Evolutionary conservation across 2,113 vertebrate species (phyloP).

Genomic region (Orcinus orca): DNA sequence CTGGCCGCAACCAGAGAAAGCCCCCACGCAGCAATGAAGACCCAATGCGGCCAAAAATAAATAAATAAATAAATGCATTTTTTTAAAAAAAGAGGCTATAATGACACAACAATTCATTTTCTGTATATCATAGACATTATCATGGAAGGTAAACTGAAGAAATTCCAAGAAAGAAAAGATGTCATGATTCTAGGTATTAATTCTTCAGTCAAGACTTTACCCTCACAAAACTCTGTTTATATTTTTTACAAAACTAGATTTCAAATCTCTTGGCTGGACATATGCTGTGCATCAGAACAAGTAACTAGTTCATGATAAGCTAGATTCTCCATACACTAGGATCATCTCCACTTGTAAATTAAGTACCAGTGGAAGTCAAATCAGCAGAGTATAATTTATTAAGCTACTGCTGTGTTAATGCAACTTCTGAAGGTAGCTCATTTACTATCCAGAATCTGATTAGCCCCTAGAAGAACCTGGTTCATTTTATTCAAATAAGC

Average conservation of each 20-base stretch:
- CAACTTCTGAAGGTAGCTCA: constrained; percentile 46
- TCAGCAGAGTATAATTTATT: constrained; percentile 54
- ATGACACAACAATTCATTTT: background rate
- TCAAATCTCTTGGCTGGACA: background rate
- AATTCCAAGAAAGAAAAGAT: background rate
- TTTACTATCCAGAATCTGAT: constrained; percentile 20
- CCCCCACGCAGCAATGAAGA: too few relatives aligned
- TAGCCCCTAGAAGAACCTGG: background rate
- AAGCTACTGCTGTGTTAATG: constrained; percentile 37
- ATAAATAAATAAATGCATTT: too few relatives aligned
- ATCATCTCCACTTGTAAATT: constrained; percentile 38
- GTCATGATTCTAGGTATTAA: background rate
- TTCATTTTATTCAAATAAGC: constrained; percentile 23
- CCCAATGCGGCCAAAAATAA: too few relatives aligned
- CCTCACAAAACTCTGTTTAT: background rate
- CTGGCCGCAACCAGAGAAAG: too few relatives aligned
- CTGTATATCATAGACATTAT: background rate
- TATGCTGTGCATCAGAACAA: background rate
- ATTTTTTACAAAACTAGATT: constrained; percentile 12
- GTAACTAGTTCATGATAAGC: background rate
- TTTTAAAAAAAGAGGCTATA: background rate
- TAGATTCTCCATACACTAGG: background rate
- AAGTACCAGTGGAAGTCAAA: constrained; percentile 35
- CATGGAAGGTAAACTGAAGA: background rate
- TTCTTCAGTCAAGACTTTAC: constrained; percentile 1